Percentiles rank a stretch among this genome's conserved stretches.
Evolutionary conservation across 2,888 invertebrate species (phyloP).

Genomic region (Diploptera punctata): DNA sequence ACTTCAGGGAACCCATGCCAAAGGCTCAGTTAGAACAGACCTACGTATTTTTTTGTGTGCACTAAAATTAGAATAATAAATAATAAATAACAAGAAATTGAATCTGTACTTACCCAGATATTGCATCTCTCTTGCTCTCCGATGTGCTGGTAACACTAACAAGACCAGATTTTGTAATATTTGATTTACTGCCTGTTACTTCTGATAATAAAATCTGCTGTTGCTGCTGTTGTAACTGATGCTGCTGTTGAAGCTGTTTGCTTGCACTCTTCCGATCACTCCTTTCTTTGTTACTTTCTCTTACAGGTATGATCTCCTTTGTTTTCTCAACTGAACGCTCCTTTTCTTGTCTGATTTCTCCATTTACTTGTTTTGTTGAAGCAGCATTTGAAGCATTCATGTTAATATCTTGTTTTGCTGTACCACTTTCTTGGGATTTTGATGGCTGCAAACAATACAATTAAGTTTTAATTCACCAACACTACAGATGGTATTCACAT

Average conservation of each 20-base stretch:
- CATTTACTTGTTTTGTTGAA: slow-evolving; percentile 42
- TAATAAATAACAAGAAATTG: no score
- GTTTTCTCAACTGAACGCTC: slow-evolving; percentile 34
- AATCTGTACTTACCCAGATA: slow-evolving; percentile 37
- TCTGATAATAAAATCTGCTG: neutral
- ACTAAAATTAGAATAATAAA: no score
- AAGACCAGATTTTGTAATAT: neutral
- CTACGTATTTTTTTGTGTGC: no score
- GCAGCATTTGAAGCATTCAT: slow-evolving; percentile 16
- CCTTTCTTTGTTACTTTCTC: slow-evolving; percentile 36
- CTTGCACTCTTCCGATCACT: slow-evolving; percentile 38
- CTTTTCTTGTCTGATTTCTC: slow-evolving; percentile 40
- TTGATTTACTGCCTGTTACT: slow-evolving; percentile 4
- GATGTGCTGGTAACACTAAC: neutral
- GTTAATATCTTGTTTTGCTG: slow-evolving; percentile 37
- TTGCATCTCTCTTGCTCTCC: slow-evolving; percentile 29
- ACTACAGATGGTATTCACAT: no score
- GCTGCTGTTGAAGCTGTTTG: slow-evolving; percentile 20
- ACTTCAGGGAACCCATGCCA: no score
- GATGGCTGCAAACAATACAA: no score
- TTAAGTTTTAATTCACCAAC: no score
- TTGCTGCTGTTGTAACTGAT: slow-evolving; percentile 4
- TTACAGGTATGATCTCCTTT: slow-evolving; percentile 29
- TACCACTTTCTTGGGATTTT: slow-evolving; percentile 34
- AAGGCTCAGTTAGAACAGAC: no score